Conservation (phyloP, 2,797 vertebrate species). For the Spinus pinus region DNA sequence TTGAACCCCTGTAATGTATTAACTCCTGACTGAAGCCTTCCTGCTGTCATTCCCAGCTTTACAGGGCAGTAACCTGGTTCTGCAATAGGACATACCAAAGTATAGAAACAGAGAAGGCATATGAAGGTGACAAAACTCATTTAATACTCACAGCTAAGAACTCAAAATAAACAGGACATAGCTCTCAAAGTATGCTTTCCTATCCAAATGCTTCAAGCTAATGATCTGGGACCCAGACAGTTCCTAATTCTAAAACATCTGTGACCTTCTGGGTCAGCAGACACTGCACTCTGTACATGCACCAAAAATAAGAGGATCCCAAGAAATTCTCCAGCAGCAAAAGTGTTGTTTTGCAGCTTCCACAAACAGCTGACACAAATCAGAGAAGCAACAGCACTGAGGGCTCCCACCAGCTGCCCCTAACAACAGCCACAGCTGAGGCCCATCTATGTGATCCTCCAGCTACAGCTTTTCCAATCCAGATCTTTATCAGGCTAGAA, state of each 20-base stretch:
- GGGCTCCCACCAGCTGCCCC: neutral
- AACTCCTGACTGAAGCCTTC: slow-evolving; percentile 90
- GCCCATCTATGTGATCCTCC: accelerated
- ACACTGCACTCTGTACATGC: neutral
- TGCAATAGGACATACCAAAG: slow-evolving; percentile 37
- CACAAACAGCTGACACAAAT: neutral
- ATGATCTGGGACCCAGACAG: neutral
- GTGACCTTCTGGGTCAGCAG: neutral
- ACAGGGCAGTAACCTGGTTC: slow-evolving; percentile 90
- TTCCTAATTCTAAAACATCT: neutral
- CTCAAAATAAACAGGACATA: neutral
- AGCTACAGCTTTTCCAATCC: neutral
- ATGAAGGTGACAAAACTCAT: neutral
- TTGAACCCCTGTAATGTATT: slow-evolving; percentile 94
- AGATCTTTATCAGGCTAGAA: neutral
- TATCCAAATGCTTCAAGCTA: neutral
- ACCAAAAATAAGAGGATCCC: neutral
- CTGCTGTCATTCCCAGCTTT: slow-evolving; percentile 90
- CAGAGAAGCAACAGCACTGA: neutral
- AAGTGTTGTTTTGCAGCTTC: neutral
- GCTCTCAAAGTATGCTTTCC: neutral
- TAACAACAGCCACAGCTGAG: neutral
- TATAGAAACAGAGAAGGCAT: neutral
- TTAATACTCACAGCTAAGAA: neutral
- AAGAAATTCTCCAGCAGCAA: neutral